phyloP scores from a whole-genome alignment of 37 sponge, comb jelly and placozoan species.

The Halichondria panicea region DNA sequence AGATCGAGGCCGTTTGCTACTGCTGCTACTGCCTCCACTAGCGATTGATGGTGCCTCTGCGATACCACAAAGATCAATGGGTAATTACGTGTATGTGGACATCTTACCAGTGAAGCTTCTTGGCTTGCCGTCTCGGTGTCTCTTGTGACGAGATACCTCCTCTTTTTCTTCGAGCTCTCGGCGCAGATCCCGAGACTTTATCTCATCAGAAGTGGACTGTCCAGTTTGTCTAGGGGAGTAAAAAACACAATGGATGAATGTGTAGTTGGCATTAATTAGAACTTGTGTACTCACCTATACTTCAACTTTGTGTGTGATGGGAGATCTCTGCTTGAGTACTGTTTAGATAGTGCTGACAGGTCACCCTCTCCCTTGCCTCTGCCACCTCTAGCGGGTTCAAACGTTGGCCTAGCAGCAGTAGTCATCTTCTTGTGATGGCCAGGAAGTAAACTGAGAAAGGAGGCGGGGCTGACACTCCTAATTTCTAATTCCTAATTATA shows the following conservation, averaged over 20 bases:
- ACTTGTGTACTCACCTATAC: constrained; percentile 66
- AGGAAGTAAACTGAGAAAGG: neutral
- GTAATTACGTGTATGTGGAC: neutral
- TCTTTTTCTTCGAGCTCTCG: constrained; percentile 89
- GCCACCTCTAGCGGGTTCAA: constrained; percentile 97
- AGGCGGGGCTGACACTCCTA: too few species aligned
- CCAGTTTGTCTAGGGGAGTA: constrained; percentile 79
- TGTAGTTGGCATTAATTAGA: constrained; percentile 38
- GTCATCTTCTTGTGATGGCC: constrained; percentile 69
- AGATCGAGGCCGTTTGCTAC: constrained; percentile 32
- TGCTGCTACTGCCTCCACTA: neutral
- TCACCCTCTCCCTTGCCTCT: constrained; percentile 95
- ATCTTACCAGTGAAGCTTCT: constrained; percentile 73
- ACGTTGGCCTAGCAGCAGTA: constrained; percentile 98
- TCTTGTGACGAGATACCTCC: constrained; percentile 63
- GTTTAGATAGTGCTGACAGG: constrained; percentile 95
- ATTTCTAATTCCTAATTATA: too few species aligned
- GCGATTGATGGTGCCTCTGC: constrained; percentile 45
- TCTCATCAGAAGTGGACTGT: constrained; percentile 89
- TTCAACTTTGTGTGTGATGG: constrained; percentile 97
- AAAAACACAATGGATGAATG: neutral
- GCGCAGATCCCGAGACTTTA: constrained; percentile 76
- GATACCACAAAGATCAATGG: constrained; percentile 2
- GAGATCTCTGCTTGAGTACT: constrained; percentile 96
- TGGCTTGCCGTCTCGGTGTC: constrained; percentile 52